A percentile compares a stretch with the other conserved stretches of the same genome.
These are phyloP conservation scores for Hemichromis elongatus DNA, from an alignment of 2,113 vertebrate species.

Conservation along the genomic window DNA sequence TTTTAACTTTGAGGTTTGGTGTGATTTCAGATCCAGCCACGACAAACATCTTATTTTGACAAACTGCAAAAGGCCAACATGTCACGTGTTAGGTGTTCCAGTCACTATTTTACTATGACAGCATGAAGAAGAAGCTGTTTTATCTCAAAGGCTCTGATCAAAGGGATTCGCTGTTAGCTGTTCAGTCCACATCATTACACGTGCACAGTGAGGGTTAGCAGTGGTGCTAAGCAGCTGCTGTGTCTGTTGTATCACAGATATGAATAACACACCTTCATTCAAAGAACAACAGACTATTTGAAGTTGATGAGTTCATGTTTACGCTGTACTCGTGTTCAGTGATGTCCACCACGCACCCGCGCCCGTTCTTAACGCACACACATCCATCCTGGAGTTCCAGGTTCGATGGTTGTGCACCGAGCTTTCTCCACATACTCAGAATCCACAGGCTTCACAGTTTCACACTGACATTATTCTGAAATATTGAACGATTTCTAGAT, in stretches of 20 bases:
- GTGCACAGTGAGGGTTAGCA: no score
- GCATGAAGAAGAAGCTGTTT: neutral
- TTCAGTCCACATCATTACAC: neutral
- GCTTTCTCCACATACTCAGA: neutral
- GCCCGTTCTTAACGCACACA: neutral
- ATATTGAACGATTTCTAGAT: neutral
- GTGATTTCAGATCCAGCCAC: neutral
- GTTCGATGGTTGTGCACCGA: neutral
- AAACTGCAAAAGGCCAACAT: neutral
- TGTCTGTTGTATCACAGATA: neutral
- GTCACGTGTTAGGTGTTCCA: neutral
- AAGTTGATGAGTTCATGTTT: no score
- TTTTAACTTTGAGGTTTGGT: neutral
- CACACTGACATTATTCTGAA: neutral
- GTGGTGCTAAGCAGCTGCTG: neutral
- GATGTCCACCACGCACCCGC: no score
- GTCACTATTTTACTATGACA: neutral
- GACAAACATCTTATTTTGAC: neutral
- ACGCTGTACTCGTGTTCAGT: neutral
- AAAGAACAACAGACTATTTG: neutral
- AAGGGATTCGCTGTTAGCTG: no score
- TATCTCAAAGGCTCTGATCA: rapidly evolving
- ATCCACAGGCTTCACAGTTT: neutral
- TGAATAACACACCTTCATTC: neutral
- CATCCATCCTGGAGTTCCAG: neutral